Evolutionary conservation across 2,113 vertebrate species (phyloP).

Genomic region (Sminthopsis crassicaudata): DNA sequence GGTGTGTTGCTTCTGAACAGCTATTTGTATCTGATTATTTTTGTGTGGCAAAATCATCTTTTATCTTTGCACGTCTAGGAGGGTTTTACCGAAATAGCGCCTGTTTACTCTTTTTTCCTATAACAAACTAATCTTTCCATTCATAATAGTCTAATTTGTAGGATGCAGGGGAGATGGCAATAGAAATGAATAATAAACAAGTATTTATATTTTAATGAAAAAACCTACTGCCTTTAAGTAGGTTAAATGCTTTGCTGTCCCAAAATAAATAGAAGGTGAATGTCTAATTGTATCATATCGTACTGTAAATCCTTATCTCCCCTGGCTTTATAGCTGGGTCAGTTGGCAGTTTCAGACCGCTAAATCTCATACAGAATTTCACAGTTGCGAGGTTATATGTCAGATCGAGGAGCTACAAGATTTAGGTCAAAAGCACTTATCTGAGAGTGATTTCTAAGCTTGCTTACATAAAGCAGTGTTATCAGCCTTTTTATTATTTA

Average conservation of each 20-base stretch:
- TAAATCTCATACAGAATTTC: constrained; percentile 88
- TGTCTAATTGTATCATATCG: constrained; percentile 89
- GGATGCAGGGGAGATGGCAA: constrained; percentile 74
- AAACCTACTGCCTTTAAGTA: constrained; percentile 81
- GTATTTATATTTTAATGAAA: constrained; percentile 83
- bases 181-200: constrained; percentile 75
- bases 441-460: constrained; percentile 88
- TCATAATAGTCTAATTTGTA: constrained; percentile 84
- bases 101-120: constrained; percentile 81
- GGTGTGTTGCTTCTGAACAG: constrained; percentile 86
- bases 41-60: constrained; percentile 85
- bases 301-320: constrained; percentile 87
- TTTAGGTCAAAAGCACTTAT: constrained; percentile 90
- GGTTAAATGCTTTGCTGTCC: constrained; percentile 81
- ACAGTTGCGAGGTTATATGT: constrained; percentile 87
- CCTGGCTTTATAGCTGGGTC: constrained; percentile 86
- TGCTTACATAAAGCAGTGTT: constrained; percentile 88
- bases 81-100: constrained; percentile 85
- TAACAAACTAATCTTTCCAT: constrained; percentile 81
- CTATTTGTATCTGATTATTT: constrained; percentile 90
- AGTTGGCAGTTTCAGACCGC: constrained; percentile 87
- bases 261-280: constrained; percentile 85
- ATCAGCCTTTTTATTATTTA: constrained; percentile 86
- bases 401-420: constrained; percentile 86
- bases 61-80: constrained; percentile 86